A percentile compares a stretch with the other conserved stretches of the same genome.
Evolutionary conservation across 2,797 vertebrate genomes (phyloP).

Genomic region (Clarias platycephalus): DNA sequence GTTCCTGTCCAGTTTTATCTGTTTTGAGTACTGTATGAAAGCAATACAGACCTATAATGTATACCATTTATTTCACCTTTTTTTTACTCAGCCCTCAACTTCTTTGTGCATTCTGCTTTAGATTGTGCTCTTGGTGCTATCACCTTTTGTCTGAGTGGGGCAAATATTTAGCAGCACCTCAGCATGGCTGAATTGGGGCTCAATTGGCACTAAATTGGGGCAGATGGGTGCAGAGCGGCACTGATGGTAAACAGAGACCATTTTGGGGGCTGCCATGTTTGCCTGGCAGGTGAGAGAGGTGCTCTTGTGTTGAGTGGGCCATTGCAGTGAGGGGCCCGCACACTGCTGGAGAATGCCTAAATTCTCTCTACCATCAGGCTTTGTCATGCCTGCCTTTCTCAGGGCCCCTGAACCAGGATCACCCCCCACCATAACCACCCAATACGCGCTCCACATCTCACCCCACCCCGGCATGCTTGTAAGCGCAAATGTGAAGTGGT

Average conservation of each 20-base stretch:
- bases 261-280: slow-evolving; percentile 69
- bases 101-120: slow-evolving; percentile 33
- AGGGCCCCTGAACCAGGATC: slow-evolving; percentile 81
- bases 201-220: slow-evolving; percentile 55
- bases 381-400: slow-evolving; percentile 84
- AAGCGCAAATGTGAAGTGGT: slow-evolving; percentile 84
- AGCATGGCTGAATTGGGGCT: slow-evolving; percentile 51
- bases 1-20: not conserved
- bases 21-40: not conserved
- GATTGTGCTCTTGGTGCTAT: slow-evolving; percentile 40
- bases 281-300: slow-evolving; percentile 87
- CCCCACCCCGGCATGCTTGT: slow-evolving; percentile 58
- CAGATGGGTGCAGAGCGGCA: slow-evolving; percentile 49
- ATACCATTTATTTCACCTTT: not conserved
- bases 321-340: slow-evolving; percentile 81
- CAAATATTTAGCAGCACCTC: slow-evolving; percentile 59
- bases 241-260: slow-evolving; percentile 50
- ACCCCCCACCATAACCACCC: not conserved
- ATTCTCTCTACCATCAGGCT: slow-evolving; percentile 87
- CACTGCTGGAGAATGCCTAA: slow-evolving; percentile 82
- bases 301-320: slow-evolving; percentile 89
- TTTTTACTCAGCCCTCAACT: slow-evolving; percentile 17
- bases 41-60: not conserved
- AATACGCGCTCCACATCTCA: slow-evolving; percentile 11
- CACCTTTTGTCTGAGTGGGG: slow-evolving; percentile 53